These are phyloP conservation scores for Epicauta chinensis DNA, from an alignment of 1,140 invertebrate genomes.

Conservation along the genomic window DNA sequence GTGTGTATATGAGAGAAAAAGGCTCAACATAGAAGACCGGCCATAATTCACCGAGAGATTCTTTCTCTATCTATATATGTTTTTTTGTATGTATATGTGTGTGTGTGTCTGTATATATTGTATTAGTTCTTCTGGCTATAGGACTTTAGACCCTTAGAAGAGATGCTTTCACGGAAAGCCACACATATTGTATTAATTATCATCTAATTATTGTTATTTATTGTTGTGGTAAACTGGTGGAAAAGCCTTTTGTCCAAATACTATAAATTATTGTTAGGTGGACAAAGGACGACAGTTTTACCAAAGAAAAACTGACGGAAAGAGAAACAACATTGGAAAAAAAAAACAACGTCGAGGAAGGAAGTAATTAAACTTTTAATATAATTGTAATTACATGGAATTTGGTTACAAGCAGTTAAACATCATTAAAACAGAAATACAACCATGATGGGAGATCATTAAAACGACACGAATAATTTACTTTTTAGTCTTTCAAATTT, in stretches of 20 bases:
- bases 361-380: constrained; percentile 20
- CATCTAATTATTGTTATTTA: constrained; percentile 25
- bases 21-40: constrained; percentile 1
- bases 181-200: constrained; percentile 27
- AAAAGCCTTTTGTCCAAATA: constrained; percentile 12
- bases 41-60: constrained; percentile 23
- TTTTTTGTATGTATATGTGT: neutral
- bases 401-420: constrained; percentile 21
- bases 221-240: constrained; percentile 19
- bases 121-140: neutral
- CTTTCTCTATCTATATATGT: neutral
- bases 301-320: neutral
- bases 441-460: neutral
- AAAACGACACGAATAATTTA: constrained; percentile 16
- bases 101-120: neutral
- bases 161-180: neutral
- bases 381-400: constrained; percentile 9
- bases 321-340: neutral
- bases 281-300: neutral
- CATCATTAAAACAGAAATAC: constrained; percentile 11
- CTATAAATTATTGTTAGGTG: constrained; percentile 12
- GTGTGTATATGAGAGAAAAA: constrained; percentile 25
- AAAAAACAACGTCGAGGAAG: constrained; percentile 7
- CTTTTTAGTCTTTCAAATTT: neutral
- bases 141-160: neutral